A percentile compares a stretch with the other conserved stretches of the same genome.
Evolutionary conservation across 2,888 invertebrate genomes (phyloP).

Genomic region (Cantharis nigra): DNA sequence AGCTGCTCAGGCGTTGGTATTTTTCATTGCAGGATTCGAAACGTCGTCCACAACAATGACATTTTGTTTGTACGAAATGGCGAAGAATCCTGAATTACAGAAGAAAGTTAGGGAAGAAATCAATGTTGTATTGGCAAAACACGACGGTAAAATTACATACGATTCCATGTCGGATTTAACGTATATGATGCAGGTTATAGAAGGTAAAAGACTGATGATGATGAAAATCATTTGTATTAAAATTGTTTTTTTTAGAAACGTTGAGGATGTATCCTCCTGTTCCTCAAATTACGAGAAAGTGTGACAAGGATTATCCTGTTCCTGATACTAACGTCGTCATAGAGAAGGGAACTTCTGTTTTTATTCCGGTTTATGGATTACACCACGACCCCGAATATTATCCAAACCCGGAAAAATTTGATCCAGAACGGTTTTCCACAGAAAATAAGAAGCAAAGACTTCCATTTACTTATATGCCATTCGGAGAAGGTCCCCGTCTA

Average conservation of each 20-base stretch:
- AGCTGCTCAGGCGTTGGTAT: conserved; percentile 53
- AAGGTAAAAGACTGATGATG: not conserved
- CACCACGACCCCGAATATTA: conserved; percentile 34
- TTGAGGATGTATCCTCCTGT: conserved; percentile 49
- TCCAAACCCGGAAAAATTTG: conserved; percentile 61
- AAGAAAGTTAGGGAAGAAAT: not conserved
- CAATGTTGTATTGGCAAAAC: not conserved
- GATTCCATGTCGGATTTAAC: not conserved
- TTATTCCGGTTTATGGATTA: conserved; percentile 35
- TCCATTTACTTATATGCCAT: conserved; percentile 39
- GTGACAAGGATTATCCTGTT: conserved; percentile 39
- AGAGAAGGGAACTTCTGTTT: conserved; percentile 46
- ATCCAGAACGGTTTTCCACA: conserved; percentile 62
- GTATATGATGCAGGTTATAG: not conserved
- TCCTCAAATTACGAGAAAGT: conserved; percentile 31
- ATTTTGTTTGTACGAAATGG: conserved; percentile 52
- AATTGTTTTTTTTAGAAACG: conserved; percentile 42
- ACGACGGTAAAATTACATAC: not conserved
- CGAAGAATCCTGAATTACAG: not conserved
- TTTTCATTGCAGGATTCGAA: conserved; percentile 58
- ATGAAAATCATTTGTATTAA: not conserved
- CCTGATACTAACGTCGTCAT: conserved; percentile 43
- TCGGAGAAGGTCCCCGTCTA: conserved; percentile 47
- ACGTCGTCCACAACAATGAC: conserved; percentile 55
- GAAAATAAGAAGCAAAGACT: conserved; percentile 14